A percentile compares a stretch with the other conserved stretches of the same genome.
phyloP scores from a whole-genome alignment of 2,113 vertebrate genomes.

The Leptobrachium ailaonicum region DNA sequence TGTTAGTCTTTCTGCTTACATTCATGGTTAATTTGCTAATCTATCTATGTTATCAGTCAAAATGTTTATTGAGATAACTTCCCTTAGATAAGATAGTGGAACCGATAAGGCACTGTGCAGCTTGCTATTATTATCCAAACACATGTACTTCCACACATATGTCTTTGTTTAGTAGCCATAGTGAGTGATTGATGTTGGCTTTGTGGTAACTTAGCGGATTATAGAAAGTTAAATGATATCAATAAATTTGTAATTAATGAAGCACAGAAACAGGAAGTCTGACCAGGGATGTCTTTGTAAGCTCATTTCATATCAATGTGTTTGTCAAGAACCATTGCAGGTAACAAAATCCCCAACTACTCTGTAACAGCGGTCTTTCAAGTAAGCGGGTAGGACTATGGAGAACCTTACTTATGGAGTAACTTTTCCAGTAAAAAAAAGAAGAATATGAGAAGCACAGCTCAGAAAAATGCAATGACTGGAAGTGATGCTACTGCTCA shows the following conservation, averaged over 20 bases:
- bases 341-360: too few species aligned
- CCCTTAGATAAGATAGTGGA: constrained; percentile 16
- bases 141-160: not conserved
- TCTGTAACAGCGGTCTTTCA: too few species aligned
- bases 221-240: not conserved
- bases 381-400: too few species aligned
- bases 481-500: too few species aligned
- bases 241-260: not conserved
- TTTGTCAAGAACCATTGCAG: too few species aligned
- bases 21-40: constrained; percentile 5
- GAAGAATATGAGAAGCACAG: too few species aligned
- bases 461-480: too few species aligned
- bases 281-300: not conserved
- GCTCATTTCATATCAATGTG: too few species aligned
- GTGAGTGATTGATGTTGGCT: not conserved
- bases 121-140: not conserved
- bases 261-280: not conserved
- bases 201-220: not conserved
- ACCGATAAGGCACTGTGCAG: not conserved
- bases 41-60: constrained; percentile 3
- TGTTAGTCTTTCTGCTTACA: not conserved
- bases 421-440: too few species aligned
- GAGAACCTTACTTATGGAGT: too few species aligned
- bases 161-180: too few species aligned
- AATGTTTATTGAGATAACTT: constrained; percentile 21